Evolutionary conservation across 2,797 vertebrate species (phyloP), one percentile per base, ranked within the genome.

Genomic region (Anas acuta): DNA sequence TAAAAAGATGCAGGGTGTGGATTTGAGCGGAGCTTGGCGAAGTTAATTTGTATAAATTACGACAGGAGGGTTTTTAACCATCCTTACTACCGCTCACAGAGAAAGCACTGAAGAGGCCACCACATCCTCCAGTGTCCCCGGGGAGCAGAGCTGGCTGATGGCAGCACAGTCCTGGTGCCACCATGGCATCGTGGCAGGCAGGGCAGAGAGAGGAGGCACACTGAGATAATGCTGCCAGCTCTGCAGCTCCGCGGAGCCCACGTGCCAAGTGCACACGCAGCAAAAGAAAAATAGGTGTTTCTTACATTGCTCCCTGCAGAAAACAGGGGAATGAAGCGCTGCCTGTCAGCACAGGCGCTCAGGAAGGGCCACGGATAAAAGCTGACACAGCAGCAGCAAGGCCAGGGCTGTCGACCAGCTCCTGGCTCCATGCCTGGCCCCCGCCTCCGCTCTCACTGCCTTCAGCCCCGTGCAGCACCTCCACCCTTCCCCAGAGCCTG

Each of bases 21-120:
- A 84, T 92, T 69, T 83, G 53, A 93, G 84, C 19, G 2, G 80
- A 45, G 56, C 79, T 92, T 95, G 91, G 91, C 9, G 0, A 93
- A 96, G 88, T 91, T 96, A 73, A 86, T 95, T 90, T 91, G 65
- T 89, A 69, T 84, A 90, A 96, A 95, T 92, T 90, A 92, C 76
- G 89, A 54, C 28, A 92, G 69, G 91, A 70, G 49, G 41, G 21
- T 11, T 93, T 87, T 81, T 89, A 95, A 88, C 74, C 56, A 32
- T 61, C 62, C 65, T 86, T 85, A 82, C 51, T 67, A 74, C 79
- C 32, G 28, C 32, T 56, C 51, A 61, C 33, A 79, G 86, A 90
- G 90, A 86, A 80, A 93, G 75, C 43, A 61, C 43, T 80, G 66
- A 75, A 62, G 53, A 53, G 41, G 72, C 35, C 89, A 78, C 37